Evolutionary conservation across 2,888 invertebrate genomes (phyloP).

Genomic region (Drosophila koepferae): DNA sequence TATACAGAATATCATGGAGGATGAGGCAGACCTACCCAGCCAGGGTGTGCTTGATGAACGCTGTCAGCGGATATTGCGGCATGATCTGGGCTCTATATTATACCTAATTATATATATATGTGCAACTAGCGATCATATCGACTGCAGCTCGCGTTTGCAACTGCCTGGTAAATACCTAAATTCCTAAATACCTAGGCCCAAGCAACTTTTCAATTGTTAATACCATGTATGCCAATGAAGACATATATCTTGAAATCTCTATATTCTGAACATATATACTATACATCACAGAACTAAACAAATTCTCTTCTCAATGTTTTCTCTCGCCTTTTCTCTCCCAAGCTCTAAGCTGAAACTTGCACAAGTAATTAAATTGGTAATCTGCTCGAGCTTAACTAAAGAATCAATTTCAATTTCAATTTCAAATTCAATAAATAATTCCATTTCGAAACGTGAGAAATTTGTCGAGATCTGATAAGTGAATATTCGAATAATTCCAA

Average conservation of each 20-base stretch:
- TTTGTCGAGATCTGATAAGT: conserved; percentile 15
- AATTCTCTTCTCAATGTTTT: neutral
- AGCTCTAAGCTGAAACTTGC: neutral
- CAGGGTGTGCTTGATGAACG: neutral
- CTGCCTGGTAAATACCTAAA: neutral
- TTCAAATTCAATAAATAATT: conserved; percentile 15
- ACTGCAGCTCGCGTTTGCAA: neutral
- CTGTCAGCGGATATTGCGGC: neutral
- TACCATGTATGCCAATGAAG: neutral
- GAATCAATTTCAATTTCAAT: conserved; percentile 2
- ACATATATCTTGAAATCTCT: too few relatives aligned
- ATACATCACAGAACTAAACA: neutral
- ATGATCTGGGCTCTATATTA: neutral
- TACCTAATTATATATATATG: neutral
- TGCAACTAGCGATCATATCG: neutral
- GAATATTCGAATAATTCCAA: conserved; percentile 36
- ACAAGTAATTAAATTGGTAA: neutral
- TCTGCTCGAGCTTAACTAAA: neutral
- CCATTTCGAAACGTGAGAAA: conserved; percentile 28
- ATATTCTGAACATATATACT: too few relatives aligned
- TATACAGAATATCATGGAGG: neutral
- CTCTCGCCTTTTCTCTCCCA: too few relatives aligned
- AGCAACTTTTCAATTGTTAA: neutral
- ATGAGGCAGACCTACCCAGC: neutral
- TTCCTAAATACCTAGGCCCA: too few relatives aligned